Conservation (phyloP, 2,888 invertebrate species). For the Lapara coniferarum region DNA sequence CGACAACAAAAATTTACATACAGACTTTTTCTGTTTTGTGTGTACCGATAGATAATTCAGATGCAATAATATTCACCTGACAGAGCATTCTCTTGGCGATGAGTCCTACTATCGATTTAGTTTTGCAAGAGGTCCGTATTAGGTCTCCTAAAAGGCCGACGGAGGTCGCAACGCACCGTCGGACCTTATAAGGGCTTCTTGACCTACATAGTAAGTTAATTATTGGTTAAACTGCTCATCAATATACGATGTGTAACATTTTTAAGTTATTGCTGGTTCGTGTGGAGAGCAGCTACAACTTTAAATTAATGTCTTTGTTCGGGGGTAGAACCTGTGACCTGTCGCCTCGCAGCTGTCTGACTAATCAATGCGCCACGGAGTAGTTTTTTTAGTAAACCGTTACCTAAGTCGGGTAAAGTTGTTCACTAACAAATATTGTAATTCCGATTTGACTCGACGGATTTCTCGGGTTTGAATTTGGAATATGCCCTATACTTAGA, state of each 20-base stretch:
- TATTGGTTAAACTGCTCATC: constrained; percentile 8
- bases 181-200: constrained; percentile 7
- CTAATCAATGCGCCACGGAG: no score
- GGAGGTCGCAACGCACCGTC: constrained; percentile 15
- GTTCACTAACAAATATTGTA: no score
- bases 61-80: not conserved
- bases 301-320: no score
- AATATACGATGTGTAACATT: constrained; percentile 4
- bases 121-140: constrained; percentile 12
- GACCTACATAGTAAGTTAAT: constrained; percentile 17
- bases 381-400: no score
- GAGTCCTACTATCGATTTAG: not conserved
- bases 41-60: not conserved
- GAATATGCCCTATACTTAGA: no score
- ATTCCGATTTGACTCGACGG: no score
- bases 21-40: no score
- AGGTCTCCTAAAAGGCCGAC: constrained; percentile 3
- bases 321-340: no score
- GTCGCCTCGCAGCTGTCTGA: no score
- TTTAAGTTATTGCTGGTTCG: not conserved
- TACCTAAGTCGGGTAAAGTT: no score
- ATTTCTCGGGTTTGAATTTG: no score
- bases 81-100: constrained; percentile 12
- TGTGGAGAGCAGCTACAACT: not conserved
- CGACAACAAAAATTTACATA: no score